Conservation (phyloP, 1,140 invertebrate genomes). For the Drosophila sp. region DNA sequence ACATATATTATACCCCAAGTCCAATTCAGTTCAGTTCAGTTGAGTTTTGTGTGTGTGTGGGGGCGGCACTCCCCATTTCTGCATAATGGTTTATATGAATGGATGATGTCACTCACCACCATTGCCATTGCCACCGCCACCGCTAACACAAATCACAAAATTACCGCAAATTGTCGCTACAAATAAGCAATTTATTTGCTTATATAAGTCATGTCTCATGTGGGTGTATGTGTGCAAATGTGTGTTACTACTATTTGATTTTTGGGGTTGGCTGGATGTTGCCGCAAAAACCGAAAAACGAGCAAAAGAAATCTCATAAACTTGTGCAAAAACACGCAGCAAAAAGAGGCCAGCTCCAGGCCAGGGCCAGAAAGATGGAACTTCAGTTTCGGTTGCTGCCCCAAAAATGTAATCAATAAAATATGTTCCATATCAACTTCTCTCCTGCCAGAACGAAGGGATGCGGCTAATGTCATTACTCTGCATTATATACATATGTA, state of each 20-base stretch:
- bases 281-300: conserved; percentile 13
- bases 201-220: conserved; percentile 50
- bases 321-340: conserved; percentile 72
- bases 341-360: not conserved
- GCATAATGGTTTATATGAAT: conserved; percentile 16
- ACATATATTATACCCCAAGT: conserved; percentile 33
- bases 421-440: conserved; percentile 71
- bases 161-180: conserved; percentile 81
- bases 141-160: conserved; percentile 68
- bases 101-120: conserved; percentile 65
- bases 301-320: conserved; percentile 66
- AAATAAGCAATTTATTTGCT: conserved; percentile 82
- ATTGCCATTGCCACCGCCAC: conserved; percentile 1
- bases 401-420: conserved; percentile 74
- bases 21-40: conserved; percentile 9
- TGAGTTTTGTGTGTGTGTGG: not conserved
- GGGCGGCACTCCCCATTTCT: conserved; percentile 27
- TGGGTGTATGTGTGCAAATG: not conserved
- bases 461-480: conserved; percentile 3
- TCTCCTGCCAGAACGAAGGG: conserved; percentile 2
- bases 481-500: conserved; percentile 9
- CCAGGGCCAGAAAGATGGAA: not conserved
- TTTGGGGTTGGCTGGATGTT: conserved; percentile 30
- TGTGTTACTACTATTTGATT: conserved; percentile 38
- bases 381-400: conserved; percentile 3